A percentile compares a stretch with the other conserved stretches of the same genome.
These are phyloP conservation scores for Plectrocnemia conspersa DNA, from an alignment of 1,140 invertebrate species.

Conservation along the genomic window DNA sequence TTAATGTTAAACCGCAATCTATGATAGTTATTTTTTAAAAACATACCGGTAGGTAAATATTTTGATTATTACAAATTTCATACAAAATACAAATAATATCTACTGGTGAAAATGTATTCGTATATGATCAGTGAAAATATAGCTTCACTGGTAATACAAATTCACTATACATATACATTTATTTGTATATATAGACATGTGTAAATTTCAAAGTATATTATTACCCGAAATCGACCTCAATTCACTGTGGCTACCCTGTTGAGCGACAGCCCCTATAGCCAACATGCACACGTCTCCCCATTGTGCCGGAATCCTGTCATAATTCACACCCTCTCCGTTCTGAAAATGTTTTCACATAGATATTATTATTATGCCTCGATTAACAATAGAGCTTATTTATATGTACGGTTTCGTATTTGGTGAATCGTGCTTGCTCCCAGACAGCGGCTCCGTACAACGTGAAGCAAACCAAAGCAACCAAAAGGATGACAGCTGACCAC, in stretches of 20 bases:
- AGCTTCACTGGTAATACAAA: neutral
- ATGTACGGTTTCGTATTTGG: neutral
- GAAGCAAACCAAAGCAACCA: conserved; percentile 42
- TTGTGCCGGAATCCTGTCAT: conserved; percentile 32
- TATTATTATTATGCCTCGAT: conserved; percentile 20
- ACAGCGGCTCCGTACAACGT: conserved; percentile 44
- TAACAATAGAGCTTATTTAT: conserved; percentile 20
- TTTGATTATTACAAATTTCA: too few species aligned
- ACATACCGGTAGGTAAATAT: too few species aligned
- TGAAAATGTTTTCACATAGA: neutral
- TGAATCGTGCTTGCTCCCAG: conserved; percentile 40
- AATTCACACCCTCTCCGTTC: conserved; percentile 5
- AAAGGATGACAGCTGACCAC: conserved; percentile 54
- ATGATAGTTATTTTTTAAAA: too few species aligned
- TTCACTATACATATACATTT: neutral
- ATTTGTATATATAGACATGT: neutral
- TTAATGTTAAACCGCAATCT: too few species aligned
- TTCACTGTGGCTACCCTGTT: conserved; percentile 52
- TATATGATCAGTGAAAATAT: neutral
- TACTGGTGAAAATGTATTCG: too few species aligned
- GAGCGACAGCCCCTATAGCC: conserved; percentile 50
- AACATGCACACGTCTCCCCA: conserved; percentile 45
- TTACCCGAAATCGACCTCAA: conserved; percentile 42
- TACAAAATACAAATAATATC: too few species aligned
- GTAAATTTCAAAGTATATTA: neutral